phyloP scores from a whole-genome alignment of 2,113 vertebrate genomes.

The Bothrops jararaca region DNA sequence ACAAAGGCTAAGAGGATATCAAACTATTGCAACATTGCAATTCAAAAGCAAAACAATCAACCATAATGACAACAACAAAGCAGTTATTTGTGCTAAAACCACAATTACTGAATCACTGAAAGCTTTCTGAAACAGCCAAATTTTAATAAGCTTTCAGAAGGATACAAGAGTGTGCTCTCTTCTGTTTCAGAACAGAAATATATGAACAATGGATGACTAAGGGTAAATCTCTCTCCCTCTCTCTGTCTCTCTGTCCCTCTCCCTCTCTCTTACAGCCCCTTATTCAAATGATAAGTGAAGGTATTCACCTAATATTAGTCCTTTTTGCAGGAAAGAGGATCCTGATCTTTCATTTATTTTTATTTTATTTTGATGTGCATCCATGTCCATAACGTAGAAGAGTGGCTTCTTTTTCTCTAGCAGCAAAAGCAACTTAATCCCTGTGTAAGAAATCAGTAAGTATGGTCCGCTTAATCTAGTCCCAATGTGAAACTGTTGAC shows the following conservation, averaged over 20 bases:
- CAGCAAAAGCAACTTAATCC: slow-evolving; percentile 85
- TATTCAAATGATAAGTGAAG: slow-evolving; percentile 65
- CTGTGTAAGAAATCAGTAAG: slow-evolving; percentile 83
- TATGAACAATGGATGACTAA: background rate
- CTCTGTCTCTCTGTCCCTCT: slow-evolving; percentile 30
- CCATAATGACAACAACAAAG: background rate
- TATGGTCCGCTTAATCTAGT: slow-evolving; percentile 95
- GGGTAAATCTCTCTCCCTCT: background rate
- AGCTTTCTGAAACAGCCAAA: background rate
- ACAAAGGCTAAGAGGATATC: background rate
- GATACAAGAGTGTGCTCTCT: background rate
- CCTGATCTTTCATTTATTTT: slow-evolving; percentile 33
- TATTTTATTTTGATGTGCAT: slow-evolving; percentile 61
- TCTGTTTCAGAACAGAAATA: background rate
- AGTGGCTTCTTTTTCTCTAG: slow-evolving; percentile 80
- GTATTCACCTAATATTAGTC: background rate
- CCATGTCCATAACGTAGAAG: slow-evolving; percentile 70
- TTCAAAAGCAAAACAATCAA: background rate
- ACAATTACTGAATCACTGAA: background rate
- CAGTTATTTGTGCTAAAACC: background rate
- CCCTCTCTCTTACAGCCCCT: slow-evolving; percentile 19
- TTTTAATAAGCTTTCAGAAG: background rate
- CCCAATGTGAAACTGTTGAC: slow-evolving; percentile 99
- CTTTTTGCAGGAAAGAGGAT: slow-evolving; percentile 32
- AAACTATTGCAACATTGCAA: background rate